Conservation (phyloP, 2,888 invertebrate genomes). For the Ephialtes manifestator region DNA sequence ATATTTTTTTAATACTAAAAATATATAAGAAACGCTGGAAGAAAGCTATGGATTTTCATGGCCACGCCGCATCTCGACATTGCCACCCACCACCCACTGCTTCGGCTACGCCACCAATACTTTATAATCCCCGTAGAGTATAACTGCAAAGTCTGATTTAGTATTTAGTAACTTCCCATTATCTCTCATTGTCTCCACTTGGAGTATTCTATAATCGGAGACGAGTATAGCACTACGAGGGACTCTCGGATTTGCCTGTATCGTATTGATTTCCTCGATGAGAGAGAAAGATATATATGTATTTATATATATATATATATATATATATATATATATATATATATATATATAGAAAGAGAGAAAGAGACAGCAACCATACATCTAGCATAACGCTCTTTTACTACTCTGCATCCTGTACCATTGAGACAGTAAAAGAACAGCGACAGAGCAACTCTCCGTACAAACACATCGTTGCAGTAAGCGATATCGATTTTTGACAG, state of each 20-base stretch:
- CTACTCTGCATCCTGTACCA: slow-evolving; percentile 63
- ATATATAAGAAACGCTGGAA: not conserved
- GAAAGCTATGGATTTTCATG: slow-evolving; percentile 6
- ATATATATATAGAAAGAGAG: slow-evolving; percentile 28
- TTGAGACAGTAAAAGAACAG: slow-evolving; percentile 32
- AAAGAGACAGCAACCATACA: slow-evolving; percentile 51
- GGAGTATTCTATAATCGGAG: slow-evolving; percentile 65
- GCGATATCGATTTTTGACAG: slow-evolving; percentile 85
- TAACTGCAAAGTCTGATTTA: slow-evolving; percentile 1
- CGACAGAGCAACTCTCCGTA: slow-evolving; percentile 45
- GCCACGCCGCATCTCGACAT: slow-evolving; percentile 7
- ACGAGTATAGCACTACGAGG: slow-evolving; percentile 50
- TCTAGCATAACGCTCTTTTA: slow-evolving; percentile 43
- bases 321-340: slow-evolving; percentile 20
- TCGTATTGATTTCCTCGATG: slow-evolving; percentile 80
- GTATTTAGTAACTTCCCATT: slow-evolving; percentile 20
- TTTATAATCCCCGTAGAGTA: not conserved
- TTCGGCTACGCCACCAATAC: not conserved
- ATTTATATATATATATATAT: slow-evolving; percentile 23
- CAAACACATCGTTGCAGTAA: slow-evolving; percentile 66
- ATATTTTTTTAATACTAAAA: not conserved
- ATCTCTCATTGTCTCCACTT: slow-evolving; percentile 49
- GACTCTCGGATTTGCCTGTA: slow-evolving; percentile 71
- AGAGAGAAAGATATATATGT: slow-evolving; percentile 33
- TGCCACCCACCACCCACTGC: slow-evolving; percentile 4